phyloP scores from a whole-genome alignment of 2,888 invertebrate genomes.

The Steinernema carpocapsae region DNA sequence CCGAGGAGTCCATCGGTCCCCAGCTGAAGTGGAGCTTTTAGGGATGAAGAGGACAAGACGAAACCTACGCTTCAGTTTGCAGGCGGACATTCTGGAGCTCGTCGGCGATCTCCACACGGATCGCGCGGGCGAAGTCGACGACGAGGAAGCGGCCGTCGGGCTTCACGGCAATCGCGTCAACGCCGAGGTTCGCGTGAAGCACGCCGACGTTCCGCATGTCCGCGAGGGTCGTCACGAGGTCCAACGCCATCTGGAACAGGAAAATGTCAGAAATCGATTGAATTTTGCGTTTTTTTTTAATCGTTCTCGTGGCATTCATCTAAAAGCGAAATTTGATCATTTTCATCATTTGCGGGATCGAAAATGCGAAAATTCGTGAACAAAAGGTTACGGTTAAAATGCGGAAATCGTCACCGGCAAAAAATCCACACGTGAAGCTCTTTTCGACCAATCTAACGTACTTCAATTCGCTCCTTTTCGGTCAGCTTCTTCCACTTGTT shows the following conservation, averaged over 20 bases:
- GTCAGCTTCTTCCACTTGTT: neutral
- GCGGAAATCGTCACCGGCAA: no score
- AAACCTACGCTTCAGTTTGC: neutral
- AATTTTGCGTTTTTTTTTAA: no score
- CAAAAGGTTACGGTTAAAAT: neutral
- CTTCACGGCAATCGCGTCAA: neutral
- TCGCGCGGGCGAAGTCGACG: neutral
- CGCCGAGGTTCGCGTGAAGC: neutral
- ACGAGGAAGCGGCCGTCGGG: neutral
- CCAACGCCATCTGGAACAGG: neutral
- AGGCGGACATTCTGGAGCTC: neutral
- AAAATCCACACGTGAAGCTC: no score
- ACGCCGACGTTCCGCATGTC: conserved; percentile 8
- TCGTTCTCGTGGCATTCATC: no score
- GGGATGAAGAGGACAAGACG: neutral
- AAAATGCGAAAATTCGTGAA: neutral
- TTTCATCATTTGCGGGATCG: no score
- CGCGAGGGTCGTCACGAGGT: neutral
- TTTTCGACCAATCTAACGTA: neutral
- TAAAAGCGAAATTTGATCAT: no score
- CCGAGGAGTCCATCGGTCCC: neutral
- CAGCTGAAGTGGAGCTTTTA: neutral
- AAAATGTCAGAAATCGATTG: no score
- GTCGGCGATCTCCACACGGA: neutral
- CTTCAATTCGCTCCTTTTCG: neutral